Evolutionary conservation across 92 coral and sea anemone species (phyloP), one percentile per base, ranked within the genome.

Genomic region (Pocillopora grandis): DNA sequence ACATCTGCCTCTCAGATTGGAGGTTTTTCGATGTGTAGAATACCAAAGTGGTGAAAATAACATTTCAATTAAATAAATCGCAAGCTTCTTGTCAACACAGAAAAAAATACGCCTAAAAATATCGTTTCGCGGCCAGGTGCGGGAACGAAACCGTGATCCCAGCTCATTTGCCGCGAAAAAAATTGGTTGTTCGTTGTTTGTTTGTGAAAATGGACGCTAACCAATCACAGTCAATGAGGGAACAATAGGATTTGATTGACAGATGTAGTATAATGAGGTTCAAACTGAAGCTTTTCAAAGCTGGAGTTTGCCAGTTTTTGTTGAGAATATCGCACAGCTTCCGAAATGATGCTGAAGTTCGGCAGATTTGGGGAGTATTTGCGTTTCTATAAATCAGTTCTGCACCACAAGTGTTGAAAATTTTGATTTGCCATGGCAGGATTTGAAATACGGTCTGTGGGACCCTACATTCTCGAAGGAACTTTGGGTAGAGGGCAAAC

Each of bases 401-500:
- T 83, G 81, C 77, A 77, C 57, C 76, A 68, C 0, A 84, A 52
- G 81, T 66, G 72, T 56, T 23, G 42, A 67, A 59, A 33, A 63
- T 58, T 77, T 70, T 76, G 59, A 64, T 82, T 85, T 65, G 90
- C 62, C 62, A 94, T 94, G 98, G 93, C 98, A 76, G 90, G 90
- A 80, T 63, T 81, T 76, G 93, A 94, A 62, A 89, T 94, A 35
- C 85, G 90, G 84, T 92, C 98, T 37, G 98, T 96, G 31, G 99
- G 99, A 63, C 99, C 99, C 21, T 96, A 95, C 80, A 83, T 94
- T 70, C 88, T 96, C 58, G 93, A 96, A 70, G 95, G 89, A 87
- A 96, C 97, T 8, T 88, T 96, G 5, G 99, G 99, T 58, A 94
- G 98, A 58, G 99, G 99, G 19, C 99, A 96, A 72, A 96, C 99